Evolutionary conservation across 92 coral and sea anemone species (phyloP).

Genomic region (Muricea muricata): DNA sequence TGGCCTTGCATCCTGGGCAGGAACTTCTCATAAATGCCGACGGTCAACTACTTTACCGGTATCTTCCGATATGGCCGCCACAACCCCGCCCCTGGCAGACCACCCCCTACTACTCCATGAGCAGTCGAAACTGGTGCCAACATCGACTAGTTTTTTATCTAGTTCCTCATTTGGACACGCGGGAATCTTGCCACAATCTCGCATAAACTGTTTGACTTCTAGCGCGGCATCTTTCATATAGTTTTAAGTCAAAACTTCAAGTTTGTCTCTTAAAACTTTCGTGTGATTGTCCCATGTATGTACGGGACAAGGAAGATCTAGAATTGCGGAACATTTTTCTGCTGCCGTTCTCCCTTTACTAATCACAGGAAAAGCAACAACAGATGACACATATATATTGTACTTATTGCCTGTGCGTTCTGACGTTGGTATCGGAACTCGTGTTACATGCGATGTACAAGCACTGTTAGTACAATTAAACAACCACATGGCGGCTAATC

Average conservation of each 20-base stretch:
- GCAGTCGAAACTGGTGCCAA: slow-evolving; percentile 38
- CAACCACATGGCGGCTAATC: slow-evolving; percentile 58
- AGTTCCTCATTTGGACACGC: slow-evolving; percentile 9
- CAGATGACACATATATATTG: neutral
- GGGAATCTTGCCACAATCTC: slow-evolving; percentile 1
- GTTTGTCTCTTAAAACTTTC: neutral
- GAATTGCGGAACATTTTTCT: slow-evolving; percentile 33
- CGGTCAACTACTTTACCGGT: slow-evolving; percentile 44
- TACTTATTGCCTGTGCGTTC: neutral
- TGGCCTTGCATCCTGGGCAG: slow-evolving; percentile 36
- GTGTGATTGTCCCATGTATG: slow-evolving; percentile 39
- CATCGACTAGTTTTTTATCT: slow-evolving; percentile 24
- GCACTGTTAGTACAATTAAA: slow-evolving; percentile 39
- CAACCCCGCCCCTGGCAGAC: slow-evolving; percentile 44
- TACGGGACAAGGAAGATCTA: slow-evolving; percentile 36
- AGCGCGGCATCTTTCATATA: slow-evolving; percentile 2
- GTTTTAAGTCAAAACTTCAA: slow-evolving; percentile 19
- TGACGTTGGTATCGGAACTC: slow-evolving; percentile 26
- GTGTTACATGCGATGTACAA: slow-evolving; percentile 39
- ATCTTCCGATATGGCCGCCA: slow-evolving; percentile 25
- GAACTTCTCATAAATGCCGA: slow-evolving; percentile 33
- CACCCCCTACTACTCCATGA: slow-evolving; percentile 54
- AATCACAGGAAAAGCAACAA: slow-evolving; percentile 42
- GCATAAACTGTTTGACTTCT: slow-evolving; percentile 37
- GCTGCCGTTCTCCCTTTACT: slow-evolving; percentile 41